Evolutionary conservation across 2,888 invertebrate genomes (phyloP), one percentile per base, ranked within the genome.

Genomic region (Hemaris fuciformis): DNA sequence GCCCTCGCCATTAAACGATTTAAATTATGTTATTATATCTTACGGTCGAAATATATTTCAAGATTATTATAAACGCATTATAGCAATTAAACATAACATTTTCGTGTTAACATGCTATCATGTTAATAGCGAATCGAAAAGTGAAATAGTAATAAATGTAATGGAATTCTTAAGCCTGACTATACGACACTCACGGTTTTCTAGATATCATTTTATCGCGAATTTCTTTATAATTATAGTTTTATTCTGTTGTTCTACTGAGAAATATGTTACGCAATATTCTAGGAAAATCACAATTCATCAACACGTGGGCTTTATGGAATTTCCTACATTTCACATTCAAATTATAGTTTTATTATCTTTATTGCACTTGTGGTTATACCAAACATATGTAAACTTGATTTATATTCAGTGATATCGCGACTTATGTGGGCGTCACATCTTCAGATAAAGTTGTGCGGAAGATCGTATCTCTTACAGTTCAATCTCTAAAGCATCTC

Each of bases 401-500:
- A 81, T 77, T 80, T 82, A 85, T 80, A 59, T 69, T 66, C 71
- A 77, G 71, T n/a, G 41, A 25, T 41, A 41, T 48, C 25, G 53
- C 53, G n/a, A 41, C 18, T 23, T 25, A 38, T 34, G 59, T 76
- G 68, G 80, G 79, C 67, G 76, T 68, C 66, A 56, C 41, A 63
- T 62, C 48, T 41, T 60, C 53, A 48, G 48, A 38, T 53, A 41
- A 41, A 41, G 18, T 53, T 48, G 60, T 53, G 41, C 48, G 27
- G 38, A 38, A 60, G 48, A 48, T 76, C 61, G 70, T 75, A 80
- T 74, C 75, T 74, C 72, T 74, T 70, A 71, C 73, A 73, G 74
- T 76, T 79, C 78, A 80, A 81, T 81, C 79, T 79, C 64, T 61
- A 72, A 73, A 67, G 74, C 74, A 78, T 81, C 80, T 80, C 73